A percentile compares a stretch with the other conserved stretches of the same genome.
These are phyloP conservation scores for Smutsia gigantea DNA, from an alignment of 2,797 vertebrate genomes.

Conservation along the genomic window DNA sequence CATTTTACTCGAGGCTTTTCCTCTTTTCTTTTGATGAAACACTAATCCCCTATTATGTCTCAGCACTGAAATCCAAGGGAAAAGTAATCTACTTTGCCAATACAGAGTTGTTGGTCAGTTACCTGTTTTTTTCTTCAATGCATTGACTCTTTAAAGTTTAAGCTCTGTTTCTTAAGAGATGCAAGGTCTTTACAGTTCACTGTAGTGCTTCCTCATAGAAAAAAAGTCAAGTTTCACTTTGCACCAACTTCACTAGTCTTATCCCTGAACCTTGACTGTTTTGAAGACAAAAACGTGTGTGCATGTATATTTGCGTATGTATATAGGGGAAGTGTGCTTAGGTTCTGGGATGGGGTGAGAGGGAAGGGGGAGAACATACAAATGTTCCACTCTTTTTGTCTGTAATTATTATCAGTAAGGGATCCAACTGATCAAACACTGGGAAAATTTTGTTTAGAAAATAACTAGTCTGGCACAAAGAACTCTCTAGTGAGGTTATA, in stretches of 20 bases:
- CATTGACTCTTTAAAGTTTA: constrained; percentile 49
- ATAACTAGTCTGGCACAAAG: not conserved
- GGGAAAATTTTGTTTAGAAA: constrained; percentile 15
- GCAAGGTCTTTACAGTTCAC: constrained; percentile 45
- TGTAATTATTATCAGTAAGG: not conserved
- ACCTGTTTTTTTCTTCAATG: not conserved
- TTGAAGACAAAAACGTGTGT: not conserved
- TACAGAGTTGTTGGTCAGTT: no score
- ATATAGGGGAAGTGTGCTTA: not conserved
- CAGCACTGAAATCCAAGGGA: constrained; percentile 11
- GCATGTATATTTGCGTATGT: not conserved
- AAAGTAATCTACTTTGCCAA: no score
- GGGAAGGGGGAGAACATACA: not conserved
- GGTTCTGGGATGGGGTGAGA: not conserved
- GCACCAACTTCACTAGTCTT: constrained; percentile 10
- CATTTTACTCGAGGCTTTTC: not conserved
- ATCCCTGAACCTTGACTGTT: not conserved
- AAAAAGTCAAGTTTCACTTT: constrained; percentile 53
- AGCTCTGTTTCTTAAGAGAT: constrained; percentile 41
- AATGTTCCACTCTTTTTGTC: not conserved
- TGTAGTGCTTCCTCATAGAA: constrained; percentile 30
- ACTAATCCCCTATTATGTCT: not conserved
- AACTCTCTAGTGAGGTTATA: not conserved
- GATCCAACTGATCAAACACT: not conserved
- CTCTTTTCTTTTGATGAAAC: constrained; percentile 13